Conservation (phyloP, 1,140 invertebrate species). For the Triops cancriformis region DNA sequence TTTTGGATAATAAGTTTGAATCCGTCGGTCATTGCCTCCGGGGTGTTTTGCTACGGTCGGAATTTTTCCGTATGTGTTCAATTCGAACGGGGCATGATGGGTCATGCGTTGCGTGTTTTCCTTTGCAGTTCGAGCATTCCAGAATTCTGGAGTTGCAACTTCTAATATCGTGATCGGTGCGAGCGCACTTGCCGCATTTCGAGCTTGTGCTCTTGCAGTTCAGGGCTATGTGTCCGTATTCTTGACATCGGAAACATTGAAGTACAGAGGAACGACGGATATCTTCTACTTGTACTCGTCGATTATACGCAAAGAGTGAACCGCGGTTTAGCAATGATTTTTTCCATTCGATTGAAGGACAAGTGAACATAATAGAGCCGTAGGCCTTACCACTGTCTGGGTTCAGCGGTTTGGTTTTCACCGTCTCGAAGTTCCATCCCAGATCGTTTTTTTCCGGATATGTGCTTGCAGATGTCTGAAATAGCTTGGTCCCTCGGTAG, state of each 20-base stretch:
- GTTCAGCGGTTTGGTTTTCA: not conserved
- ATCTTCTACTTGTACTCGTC: not conserved
- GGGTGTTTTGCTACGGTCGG: not conserved
- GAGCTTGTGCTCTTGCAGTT: not conserved
- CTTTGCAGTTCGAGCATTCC: not conserved
- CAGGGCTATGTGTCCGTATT: slow-evolving; percentile 15
- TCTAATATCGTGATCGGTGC: not conserved
- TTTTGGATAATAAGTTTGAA: not conserved
- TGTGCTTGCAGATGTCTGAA: not conserved
- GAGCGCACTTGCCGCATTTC: slow-evolving; percentile 15
- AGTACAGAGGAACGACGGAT: not conserved
- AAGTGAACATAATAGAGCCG: slow-evolving; percentile 18
- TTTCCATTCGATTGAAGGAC: not conserved
- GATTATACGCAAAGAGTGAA: slow-evolving; percentile 11
- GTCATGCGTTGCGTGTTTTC: not conserved
- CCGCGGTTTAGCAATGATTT: not conserved
- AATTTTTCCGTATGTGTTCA: not conserved
- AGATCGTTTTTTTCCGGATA: not conserved
- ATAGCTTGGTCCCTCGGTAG: not conserved
- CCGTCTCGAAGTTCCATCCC: not conserved
- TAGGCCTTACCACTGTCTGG: not conserved
- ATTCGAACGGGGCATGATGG: not conserved
- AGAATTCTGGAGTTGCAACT: not conserved
- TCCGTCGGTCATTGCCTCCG: not conserved
- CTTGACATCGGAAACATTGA: slow-evolving; percentile 16